Percentiles rank a stretch among this genome's conserved stretches.
Conservation (phyloP, 2,888 invertebrate species). For the Ophion ellenae region DNA sequence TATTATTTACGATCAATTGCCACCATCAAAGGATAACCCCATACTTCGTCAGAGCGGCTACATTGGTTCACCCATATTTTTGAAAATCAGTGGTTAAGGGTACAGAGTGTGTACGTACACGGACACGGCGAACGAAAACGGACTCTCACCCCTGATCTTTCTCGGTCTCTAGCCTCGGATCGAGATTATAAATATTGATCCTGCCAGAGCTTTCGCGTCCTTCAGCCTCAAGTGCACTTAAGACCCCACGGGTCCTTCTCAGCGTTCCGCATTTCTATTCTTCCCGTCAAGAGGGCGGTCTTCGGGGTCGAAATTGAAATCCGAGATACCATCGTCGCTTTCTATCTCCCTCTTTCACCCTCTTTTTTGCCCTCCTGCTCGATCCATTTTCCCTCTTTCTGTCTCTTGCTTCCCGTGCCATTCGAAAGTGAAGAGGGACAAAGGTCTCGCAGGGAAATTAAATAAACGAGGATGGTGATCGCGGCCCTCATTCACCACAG, state of each 20-base stretch:
- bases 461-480: conserved; percentile 60
- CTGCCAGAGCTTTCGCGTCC: conserved; percentile 76
- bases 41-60: neutral
- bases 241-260: conserved; percentile 75
- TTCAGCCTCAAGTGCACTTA: conserved; percentile 79
- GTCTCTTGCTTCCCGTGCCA: conserved; percentile 39
- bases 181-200: conserved; percentile 83
- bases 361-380: conserved; percentile 2
- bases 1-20: conserved; percentile 8
- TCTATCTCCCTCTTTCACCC: conserved; percentile 54
- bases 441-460: conserved; percentile 59
- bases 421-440: conserved; percentile 53
- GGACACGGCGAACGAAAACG: conserved; percentile 55
- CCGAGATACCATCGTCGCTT: conserved; percentile 74
- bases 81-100: conserved; percentile 42
- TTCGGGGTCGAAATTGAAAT: conserved; percentile 79
- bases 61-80: neutral
- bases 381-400: conserved; percentile 22
- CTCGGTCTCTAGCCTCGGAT: conserved; percentile 71
- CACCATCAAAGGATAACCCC: neutral
- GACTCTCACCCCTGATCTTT: conserved; percentile 70
- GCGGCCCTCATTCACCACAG: neutral
- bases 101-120: conserved; percentile 70
- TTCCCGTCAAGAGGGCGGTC: conserved; percentile 68
- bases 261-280: conserved; percentile 80